Base-by-base conservation (phyloP, 1,140 invertebrate genomes). In the Antheraea mylitta region DNA sequence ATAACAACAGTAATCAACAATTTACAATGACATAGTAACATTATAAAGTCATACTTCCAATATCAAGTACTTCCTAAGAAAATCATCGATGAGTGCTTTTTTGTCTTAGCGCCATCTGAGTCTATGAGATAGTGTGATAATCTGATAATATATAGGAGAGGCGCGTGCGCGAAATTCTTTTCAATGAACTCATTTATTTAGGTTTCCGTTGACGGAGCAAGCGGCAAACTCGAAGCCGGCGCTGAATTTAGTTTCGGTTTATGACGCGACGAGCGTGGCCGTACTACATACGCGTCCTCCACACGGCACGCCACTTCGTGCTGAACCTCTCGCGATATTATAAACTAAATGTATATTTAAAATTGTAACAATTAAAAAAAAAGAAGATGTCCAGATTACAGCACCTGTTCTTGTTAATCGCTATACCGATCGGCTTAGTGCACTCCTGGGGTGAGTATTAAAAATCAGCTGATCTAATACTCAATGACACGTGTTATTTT, bases 361-460 rank as follows among this genome's bases (percentile, higher is more conserved):
- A 80, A 48, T 70, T 66, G 67, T 72, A 66, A 70, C 73, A 67
- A 78, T 89, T 89, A 73, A 85, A 89, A 79, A 89, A 79, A 89
- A 79, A 82, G 74, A 89, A 89, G 87, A 91, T 91, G 89, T 87
- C 77, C 73, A 82, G 71, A 79, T 74, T 70, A 70, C 79, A 84
- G 80, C 86, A 82, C 79, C 72, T 86, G n/a, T 69, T 91, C 53
- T 78, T 81, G 59, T 72, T 84, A 53, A 63, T 83, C 58, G 72
- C 79, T 42, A 66, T 89, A 42, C 77, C 74, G 38, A 68, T 86
- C 63, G 76, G 78, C 72, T 62, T 83, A 67, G 85, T 78, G 67
- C 76, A 80, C 62, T 87, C 85, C 8, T 91, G 89, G 89, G 89
- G 89, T 89, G 69, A 87, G 89, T 91, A 82, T 80, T 70, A 72